Evolutionary conservation across 2,113 vertebrate species (phyloP), one percentile per base, ranked within the genome.

Genomic region (Speoplatyrhinus poulsoni): DNA sequence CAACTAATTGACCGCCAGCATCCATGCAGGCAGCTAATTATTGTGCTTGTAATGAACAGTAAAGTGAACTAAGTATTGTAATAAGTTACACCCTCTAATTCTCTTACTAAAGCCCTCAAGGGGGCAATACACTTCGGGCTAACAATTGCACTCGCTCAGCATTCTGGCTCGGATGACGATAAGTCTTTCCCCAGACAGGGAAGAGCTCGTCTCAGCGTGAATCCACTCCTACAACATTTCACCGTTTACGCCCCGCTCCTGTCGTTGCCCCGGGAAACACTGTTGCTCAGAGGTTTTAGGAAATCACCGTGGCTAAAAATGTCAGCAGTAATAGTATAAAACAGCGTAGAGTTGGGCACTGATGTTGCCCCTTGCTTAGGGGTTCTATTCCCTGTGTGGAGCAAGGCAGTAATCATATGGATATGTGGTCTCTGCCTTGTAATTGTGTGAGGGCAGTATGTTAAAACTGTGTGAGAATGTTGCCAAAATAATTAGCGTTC

Each of bases 161-260:
- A 62, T 52, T 60, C 69, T 6, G 52, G 62, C 73, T 77, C 77
- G 67, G 75, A 75, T 58, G 72, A 41, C 48, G 33, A 67, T 67
- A 65, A 82, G 73, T 48, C 62, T 48, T 77, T 80, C 68, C 4
- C 50, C 16, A 72, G 79, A 76, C 70, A 12, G n/a, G n/a, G 60
- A n/a, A 9, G 60, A n/a, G 46, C 59, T 33, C 32, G 32, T 10
- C 59, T 60, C 59, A 33, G 5, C 49, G 13, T 60, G 16, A 13
- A n/a, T 13, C 8, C 16, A 46, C n/a, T 61, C 16, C 46, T 46
- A 61, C 41, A 2, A 13, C 33, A 15, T 61, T n/a, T 7, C 36
- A 9, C 26, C 33, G 26, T 60, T 57, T 57, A 57, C 56, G 11
- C 19, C 19, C 19, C 17, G 17, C 36, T 12, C 56, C 19, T 26